Evolutionary conservation across 35 echinoderm and acorn worm genomes (phyloP).

Genomic region (Nesometra sesokonis): DNA sequence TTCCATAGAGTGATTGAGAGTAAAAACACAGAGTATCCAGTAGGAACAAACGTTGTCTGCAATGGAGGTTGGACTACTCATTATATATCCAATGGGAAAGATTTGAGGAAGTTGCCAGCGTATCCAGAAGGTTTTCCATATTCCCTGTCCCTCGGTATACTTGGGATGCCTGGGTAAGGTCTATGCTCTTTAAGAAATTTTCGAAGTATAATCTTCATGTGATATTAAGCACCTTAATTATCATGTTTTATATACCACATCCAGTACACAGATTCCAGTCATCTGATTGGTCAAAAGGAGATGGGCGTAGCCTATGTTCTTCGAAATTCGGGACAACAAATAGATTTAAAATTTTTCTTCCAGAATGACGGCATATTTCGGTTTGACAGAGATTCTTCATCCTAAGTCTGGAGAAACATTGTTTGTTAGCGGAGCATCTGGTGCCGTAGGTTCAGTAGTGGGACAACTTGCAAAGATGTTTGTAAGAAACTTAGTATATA

Average conservation of each 20-base stretch:
- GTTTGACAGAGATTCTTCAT: conserved; percentile 15
- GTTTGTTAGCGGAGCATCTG: conserved; percentile 52
- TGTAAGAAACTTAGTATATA: too few species aligned
- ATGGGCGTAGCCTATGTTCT: too few species aligned
- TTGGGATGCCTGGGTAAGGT: conserved; percentile 82
- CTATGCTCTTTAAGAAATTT: too few species aligned
- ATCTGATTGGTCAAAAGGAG: too few species aligned
- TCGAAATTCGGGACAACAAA: too few species aligned
- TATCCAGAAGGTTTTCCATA: conserved; percentile 36
- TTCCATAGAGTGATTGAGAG: conserved; percentile 65
- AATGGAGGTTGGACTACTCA: conserved; percentile 51
- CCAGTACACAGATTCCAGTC: too few species aligned
- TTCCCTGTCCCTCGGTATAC: conserved; percentile 35
- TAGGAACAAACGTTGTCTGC: conserved; percentile 26
- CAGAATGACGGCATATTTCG: conserved; percentile 65
- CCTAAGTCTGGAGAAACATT: conserved; percentile 43
- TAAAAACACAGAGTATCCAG: conserved; percentile 34
- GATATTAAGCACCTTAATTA: too few species aligned
- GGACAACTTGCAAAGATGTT: conserved; percentile 67
- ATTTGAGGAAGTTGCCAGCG: conserved; percentile 9
- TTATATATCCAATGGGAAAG: conserved; percentile 10
- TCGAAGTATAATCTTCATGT: too few species aligned
- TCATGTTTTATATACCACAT: too few species aligned
- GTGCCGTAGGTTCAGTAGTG: conserved; percentile 49
- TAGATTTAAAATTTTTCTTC: too few species aligned